Evolutionary conservation across 2,797 vertebrate genomes (phyloP), one percentile per base, ranked within the genome.

Genomic region (Coendou prehensilis): DNA sequence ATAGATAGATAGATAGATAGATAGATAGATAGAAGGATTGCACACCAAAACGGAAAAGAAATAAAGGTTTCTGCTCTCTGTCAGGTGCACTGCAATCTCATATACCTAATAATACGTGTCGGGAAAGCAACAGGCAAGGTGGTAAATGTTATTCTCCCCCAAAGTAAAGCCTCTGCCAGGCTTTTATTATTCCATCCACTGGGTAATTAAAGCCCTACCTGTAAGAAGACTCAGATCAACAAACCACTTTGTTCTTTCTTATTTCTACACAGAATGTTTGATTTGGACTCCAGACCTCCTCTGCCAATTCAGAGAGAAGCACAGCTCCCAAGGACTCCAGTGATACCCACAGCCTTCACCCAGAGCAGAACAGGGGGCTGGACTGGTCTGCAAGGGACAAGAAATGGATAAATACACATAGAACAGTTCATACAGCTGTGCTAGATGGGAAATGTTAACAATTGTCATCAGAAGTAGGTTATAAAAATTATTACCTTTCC

Each of bases 401-500:
- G 28, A 87, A 54, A 33, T 57, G 23, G 5, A 33, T 8, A 57
- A 3, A 79, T 20, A 63, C 11, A 28, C 18, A 22, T 30, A 45
- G n/a, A 91, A 41, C 22, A 91, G 80, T 14, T 86, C 22, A 78
- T 20, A 57, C 23, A 17, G 11, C n/a, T n/a, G 28, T 54, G n/a
- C 56, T 30, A 33, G 18, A 28, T 9, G 10, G n/a, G 37, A 95
- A 90, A 50, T 2, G 2, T 37, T 37, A 84, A 85, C 50, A 63
- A 45, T 78, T 93, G 13, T 7, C 59, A 82, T 89, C 89, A 80
- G 76, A 83, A 92, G 61, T 41, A 54, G 59, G 82, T 87, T 71
- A 87, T 92, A 97, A 94, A 98, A 92, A 84, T 91, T 28, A 92
- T 67, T 84, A 50, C 83, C 88, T 96, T 87, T 95, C 82, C 69